Conservation (phyloP, 2,113 vertebrate species). For the Paradoxurus hermaphroditus region DNA sequence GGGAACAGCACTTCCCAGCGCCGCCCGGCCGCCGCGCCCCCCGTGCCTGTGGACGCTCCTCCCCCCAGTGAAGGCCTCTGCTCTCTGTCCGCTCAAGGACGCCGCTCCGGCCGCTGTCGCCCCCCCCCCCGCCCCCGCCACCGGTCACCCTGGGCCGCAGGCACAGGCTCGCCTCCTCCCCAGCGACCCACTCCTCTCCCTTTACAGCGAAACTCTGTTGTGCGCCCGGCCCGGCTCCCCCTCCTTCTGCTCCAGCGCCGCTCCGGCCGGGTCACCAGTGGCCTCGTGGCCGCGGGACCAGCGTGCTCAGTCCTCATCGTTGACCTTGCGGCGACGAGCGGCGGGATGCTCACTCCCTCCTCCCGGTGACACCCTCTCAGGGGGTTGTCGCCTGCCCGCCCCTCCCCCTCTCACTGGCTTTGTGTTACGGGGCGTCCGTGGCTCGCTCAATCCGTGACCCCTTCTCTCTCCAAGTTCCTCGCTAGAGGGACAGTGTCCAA, state of each 20-base stretch:
- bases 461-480: not conserved
- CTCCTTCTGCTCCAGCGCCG: not conserved
- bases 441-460: fast-evolving
- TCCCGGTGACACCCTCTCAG: not conserved
- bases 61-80: not conserved
- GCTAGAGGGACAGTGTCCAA: not conserved
- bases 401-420: not conserved
- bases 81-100: not conserved
- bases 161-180: not conserved
- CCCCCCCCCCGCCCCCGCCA: too few species aligned
- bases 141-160: not conserved
- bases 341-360: not conserved
- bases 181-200: not conserved
- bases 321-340: not conserved
- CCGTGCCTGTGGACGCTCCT: not conserved
- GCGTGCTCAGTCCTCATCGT: not conserved
- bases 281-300: not conserved
- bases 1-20: not conserved
- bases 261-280: not conserved
- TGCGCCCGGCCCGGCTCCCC: not conserved
- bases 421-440: not conserved
- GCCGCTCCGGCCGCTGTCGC: not conserved
- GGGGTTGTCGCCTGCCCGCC: not conserved
- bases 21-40: not conserved
- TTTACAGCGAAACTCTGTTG: not conserved